Conservation (phyloP, 2,113 vertebrate genomes). For the Nematolebias whitei region DNA sequence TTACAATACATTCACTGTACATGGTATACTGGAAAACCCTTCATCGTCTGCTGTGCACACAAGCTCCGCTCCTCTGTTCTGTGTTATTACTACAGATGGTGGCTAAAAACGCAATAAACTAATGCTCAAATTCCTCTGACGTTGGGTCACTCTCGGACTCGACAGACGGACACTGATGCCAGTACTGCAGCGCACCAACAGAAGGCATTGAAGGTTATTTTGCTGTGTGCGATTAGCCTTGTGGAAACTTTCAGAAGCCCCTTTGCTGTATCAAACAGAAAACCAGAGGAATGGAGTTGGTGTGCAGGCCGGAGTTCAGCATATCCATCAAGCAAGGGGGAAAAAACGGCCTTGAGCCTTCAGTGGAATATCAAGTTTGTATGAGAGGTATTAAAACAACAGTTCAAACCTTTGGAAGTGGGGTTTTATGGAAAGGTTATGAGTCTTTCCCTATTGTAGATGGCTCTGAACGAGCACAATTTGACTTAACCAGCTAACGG, state of each 20-base stretch:
- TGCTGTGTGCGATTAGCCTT: no score
- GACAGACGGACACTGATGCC: no score
- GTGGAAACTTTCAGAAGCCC: no score
- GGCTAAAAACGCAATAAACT: background rate
- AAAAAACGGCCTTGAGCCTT: slow-evolving; percentile 24
- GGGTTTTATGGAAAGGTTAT: no score
- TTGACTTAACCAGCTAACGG: no score
- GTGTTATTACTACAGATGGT: slow-evolving; percentile 83
- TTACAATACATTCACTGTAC: slow-evolving; percentile 99
- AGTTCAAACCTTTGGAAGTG: no score
- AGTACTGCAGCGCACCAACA: no score
- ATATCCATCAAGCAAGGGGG: slow-evolving; percentile 22
- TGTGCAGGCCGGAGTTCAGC: slow-evolving; percentile 47
- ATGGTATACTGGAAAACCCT: slow-evolving; percentile 91
- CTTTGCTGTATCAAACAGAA: slow-evolving; percentile 2
- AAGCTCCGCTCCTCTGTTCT: slow-evolving; percentile 46
- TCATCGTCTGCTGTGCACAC: slow-evolving; percentile 48
- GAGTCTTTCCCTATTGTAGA: no score
- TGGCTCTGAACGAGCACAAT: no score
- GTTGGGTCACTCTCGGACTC: no score
- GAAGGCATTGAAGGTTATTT: no score
- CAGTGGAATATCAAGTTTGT: slow-evolving; percentile 18
- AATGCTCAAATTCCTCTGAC: no score
- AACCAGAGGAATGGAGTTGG: slow-evolving; percentile 45
- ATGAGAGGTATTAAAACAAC: slow-evolving; percentile 17